Evolutionary conservation across 1,140 invertebrate species (phyloP), one percentile per base, ranked within the genome.

Genomic region (Heliothis virescens): DNA sequence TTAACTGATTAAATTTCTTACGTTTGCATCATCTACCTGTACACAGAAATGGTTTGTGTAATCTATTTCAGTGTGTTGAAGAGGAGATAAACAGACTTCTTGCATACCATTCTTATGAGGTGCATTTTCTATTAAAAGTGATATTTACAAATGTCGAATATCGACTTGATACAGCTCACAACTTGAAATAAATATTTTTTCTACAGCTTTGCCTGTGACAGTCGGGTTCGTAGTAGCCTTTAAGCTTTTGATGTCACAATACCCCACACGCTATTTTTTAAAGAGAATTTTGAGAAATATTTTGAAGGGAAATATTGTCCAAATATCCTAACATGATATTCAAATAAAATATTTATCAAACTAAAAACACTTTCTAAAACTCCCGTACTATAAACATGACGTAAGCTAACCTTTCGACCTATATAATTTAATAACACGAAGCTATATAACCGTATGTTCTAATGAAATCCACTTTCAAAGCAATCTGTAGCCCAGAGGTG

Each of bases 381-480:
- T 50, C 16, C 67, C 48, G 0, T 16, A 55, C n/a, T 48, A 48
- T 21, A 53, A 55, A 67, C n/a, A 67, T 77, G 62, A 77, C 26
- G 63, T 52, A 67, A 78, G 29, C 15, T 69, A 47, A 69, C 75
- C 62, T 78, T 78, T 69, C 34, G 75, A 26, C 75, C 75, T 47
- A 78, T 69, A 78, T 78, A 78, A 78, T 57, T 57, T 67, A 78
- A 78, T 78, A 78, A 78, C 75, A 65, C 74, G 21, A 29, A 57
- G 41, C 73, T 62, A 48, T 41, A 41, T 69, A 65, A 63, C 75
- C 75, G 75, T 78, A 82, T 86, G 87, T 79, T 77, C 87, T 91
- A 91, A 91, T 91, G 88, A 90, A 90, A 90, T 89, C 88, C 89
- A 87, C 86, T 89, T 89, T 89, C 85, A 83, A 89, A 86, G 80